phyloP scores from a whole-genome alignment of 2,888 invertebrate genomes.

The Geotrupes spiniger region DNA sequence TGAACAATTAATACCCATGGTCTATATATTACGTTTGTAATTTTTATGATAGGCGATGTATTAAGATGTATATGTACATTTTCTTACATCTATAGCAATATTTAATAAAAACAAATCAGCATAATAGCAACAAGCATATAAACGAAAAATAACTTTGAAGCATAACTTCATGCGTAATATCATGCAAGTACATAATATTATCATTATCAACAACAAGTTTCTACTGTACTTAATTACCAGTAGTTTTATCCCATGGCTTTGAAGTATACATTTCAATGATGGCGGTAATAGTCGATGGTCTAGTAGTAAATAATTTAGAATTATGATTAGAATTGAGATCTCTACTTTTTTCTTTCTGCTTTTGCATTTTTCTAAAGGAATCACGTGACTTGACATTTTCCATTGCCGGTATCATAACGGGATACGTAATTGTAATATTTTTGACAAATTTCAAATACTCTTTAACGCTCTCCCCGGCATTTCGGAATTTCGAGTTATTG shows the following conservation, averaged over 20 bases:
- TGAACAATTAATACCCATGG: too few species aligned
- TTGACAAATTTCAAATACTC: constrained; percentile 46
- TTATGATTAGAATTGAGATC: constrained; percentile 49
- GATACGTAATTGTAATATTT: constrained; percentile 61
- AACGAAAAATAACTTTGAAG: too few species aligned
- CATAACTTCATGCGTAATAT: too few species aligned
- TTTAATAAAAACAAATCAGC: too few species aligned
- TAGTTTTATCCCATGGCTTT: constrained; percentile 26
- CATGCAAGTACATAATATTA: too few species aligned
- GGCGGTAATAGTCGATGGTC: constrained; percentile 35
- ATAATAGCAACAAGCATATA: too few species aligned
- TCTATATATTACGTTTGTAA: too few species aligned
- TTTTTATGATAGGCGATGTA: too few species aligned
- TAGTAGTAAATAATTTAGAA: constrained; percentile 42
- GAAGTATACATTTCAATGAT: constrained; percentile 19
- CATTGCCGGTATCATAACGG: constrained; percentile 58
- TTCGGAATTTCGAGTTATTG: constrained; percentile 41
- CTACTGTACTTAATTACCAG: constrained; percentile 28
- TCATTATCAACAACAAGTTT: not conserved
- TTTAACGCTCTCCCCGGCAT: constrained; percentile 39
- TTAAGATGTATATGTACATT: too few species aligned
- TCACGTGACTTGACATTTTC: constrained; percentile 44
- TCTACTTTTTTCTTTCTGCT: constrained; percentile 50
- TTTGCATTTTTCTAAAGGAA: constrained; percentile 43
- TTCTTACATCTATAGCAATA: too few species aligned